Base-by-base conservation (phyloP, 2,113 vertebrate genomes). In the Gavialis gangeticus region DNA sequence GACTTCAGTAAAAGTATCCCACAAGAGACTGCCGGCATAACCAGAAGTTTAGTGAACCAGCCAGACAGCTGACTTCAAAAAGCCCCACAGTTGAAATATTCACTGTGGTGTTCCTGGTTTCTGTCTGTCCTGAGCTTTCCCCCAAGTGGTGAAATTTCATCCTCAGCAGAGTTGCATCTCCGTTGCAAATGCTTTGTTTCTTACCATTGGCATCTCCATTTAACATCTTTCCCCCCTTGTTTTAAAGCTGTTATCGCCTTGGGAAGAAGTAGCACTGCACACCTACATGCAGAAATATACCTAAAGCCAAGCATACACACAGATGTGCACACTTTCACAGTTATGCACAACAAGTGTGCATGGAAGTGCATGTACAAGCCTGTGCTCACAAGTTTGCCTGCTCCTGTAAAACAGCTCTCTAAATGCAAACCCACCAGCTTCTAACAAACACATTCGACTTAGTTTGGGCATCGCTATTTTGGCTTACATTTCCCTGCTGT, bases 341-440 rank as follows among this genome's bases (percentile, higher is more conserved):
- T 67, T n/a, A 25, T 28, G 10, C 5, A 25, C 25, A 14, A 16
- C 8, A 55, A 4, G 11, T 27, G 12, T 2, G 34, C 6, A 19
- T 79, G 64, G 7, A 28, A 30, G 17, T 4, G 4, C 22, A 88
- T 1, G 57, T 54, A 4, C 56, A 24, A 1, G 13, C 6, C 1
- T 0, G 4, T 24, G 6, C 4, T 56, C 63, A 67, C 59, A 59
- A 1, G 4, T 3, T 10, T 21, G 28, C 13, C 1, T 2, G 7
- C 1, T 1, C 6, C 46, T 63, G 2, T 21, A 59, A 3, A 15
- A 46, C 2, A 37, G 19, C 82, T 85, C 78, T 46, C n/a, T 22
- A 3, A 13, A 88, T 12, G 5, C 85, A 80, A 71, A 37, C 34
- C 21, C 28, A 17, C 34, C 28, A 5, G 2, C 17, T n/a, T 75